phyloP scores from a whole-genome alignment of 1,140 invertebrate species.

The Dreissena polymorpha region DNA sequence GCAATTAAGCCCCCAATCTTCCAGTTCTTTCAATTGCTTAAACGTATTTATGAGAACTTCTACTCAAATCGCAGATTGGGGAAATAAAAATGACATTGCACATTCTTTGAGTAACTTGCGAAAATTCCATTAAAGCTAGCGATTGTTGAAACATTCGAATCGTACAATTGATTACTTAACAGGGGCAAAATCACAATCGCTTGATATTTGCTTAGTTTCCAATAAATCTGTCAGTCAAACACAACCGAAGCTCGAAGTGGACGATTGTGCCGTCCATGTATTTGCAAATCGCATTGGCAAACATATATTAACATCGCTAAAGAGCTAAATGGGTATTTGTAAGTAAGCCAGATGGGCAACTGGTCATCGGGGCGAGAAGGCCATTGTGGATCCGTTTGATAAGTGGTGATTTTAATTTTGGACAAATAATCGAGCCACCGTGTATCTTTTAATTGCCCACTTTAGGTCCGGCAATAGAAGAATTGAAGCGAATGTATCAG shows the following conservation, averaged over 20 bases:
- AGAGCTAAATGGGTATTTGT: background rate
- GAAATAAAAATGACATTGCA: constrained; percentile 46
- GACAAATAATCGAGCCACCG: constrained; percentile 29
- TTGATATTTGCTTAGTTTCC: constrained; percentile 21
- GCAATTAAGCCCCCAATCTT: no score
- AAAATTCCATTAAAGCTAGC: constrained; percentile 45
- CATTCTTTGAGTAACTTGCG: constrained; percentile 39
- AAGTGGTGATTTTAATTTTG: constrained; percentile 30
- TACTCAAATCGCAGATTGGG: no score
- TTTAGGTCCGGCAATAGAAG: background rate
- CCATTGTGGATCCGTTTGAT: constrained; percentile 4
- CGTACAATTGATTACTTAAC: constrained; percentile 40
- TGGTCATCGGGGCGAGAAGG: background rate
- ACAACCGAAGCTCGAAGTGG: constrained; percentile 22
- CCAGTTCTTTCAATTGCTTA: no score
- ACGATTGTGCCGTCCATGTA: constrained; percentile 27
- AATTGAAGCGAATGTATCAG: background rate
- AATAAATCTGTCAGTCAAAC: constrained; percentile 49
- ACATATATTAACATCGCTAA: background rate
- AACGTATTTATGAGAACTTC: no score
- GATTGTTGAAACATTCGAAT: constrained; percentile 11
- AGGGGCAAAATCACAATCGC: constrained; percentile 28
- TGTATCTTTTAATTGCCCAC: constrained; percentile 50
- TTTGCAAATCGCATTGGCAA: constrained; percentile 21
- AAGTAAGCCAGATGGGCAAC: background rate